Conservation (phyloP, 2,113 vertebrate species). For the Maccullochella peelii region DNA sequence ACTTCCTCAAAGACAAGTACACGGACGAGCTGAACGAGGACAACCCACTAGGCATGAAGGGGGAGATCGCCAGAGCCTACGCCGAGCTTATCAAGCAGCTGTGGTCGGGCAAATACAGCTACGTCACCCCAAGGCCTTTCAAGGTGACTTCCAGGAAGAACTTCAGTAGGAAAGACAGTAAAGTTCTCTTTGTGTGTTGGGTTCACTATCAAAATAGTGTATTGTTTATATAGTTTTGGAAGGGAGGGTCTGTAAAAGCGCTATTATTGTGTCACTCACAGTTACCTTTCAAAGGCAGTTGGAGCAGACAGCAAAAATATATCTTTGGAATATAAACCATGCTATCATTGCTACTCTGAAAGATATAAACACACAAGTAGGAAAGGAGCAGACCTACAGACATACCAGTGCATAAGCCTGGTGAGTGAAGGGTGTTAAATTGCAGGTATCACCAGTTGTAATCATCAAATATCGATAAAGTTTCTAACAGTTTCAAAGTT, state of each 20-base stretch:
- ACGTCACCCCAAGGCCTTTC: conserved; percentile 96
- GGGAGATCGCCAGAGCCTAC: conserved; percentile 96
- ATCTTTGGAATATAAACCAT: neutral
- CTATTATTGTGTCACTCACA: neutral
- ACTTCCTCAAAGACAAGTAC: conserved; percentile 97
- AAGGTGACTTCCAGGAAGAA: conserved; percentile 85
- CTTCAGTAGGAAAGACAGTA: neutral
- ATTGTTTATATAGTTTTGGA: neutral
- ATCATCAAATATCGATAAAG: too few species aligned
- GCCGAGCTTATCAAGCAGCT: conserved; percentile 97
- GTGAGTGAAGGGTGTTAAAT: neutral
- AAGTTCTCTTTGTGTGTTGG: neutral
- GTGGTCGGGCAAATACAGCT: conserved; percentile 98
- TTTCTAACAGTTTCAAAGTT: neutral
- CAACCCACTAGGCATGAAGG: conserved; percentile 98
- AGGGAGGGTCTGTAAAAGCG: neutral
- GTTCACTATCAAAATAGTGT: neutral
- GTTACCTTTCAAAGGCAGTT: neutral
- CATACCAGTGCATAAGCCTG: neutral
- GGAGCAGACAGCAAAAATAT: neutral
- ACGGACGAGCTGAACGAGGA: conserved; percentile 96
- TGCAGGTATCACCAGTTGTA: neutral
- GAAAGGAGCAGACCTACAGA: neutral
- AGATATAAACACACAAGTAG: neutral
- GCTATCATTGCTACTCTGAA: neutral